Percentiles rank a stretch among this genome's conserved stretches.
These are phyloP conservation scores for Sander vitreus DNA, from an alignment of 2,113 vertebrate species.

Conservation along the genomic window DNA sequence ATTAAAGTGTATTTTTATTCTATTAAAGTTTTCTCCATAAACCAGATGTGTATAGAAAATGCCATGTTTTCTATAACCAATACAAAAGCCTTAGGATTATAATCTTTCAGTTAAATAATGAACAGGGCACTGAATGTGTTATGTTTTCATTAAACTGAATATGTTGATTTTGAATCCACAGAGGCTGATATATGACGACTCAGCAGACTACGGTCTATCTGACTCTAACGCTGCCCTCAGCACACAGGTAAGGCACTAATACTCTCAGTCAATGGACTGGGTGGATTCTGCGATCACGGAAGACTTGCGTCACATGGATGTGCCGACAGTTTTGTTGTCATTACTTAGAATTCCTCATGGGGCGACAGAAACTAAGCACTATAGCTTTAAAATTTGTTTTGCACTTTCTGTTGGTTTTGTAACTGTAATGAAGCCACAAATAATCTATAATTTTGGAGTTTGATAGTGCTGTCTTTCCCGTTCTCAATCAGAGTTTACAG, in stretches of 20 bases:
- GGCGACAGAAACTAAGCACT: too few relatives aligned
- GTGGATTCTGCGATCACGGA: not conserved
- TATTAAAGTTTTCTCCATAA: slow-evolving; percentile 44
- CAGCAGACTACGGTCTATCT: slow-evolving; percentile 85
- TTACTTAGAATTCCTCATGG: too few relatives aligned
- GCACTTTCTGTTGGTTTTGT: not conserved
- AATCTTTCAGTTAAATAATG: slow-evolving; percentile 42
- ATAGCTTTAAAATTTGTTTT: not conserved
- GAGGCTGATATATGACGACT: slow-evolving; percentile 88
- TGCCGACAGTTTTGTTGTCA: too few relatives aligned
- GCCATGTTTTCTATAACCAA: slow-evolving; percentile 11
- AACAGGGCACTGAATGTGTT: slow-evolving; percentile 4
- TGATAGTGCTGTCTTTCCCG: not conserved
- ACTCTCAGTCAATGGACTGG: not conserved
- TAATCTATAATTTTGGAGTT: not conserved
- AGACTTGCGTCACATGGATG: too few relatives aligned
- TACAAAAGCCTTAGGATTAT: slow-evolving; percentile 24
- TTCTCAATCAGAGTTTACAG: slow-evolving; percentile 89
- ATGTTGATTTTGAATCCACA: slow-evolving; percentile 75
- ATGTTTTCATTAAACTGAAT: slow-evolving; percentile 37
- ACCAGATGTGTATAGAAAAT: slow-evolving; percentile 4
- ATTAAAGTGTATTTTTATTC: slow-evolving; percentile 28
- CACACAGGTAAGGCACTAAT: slow-evolving; percentile 87
- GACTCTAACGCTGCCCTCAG: slow-evolving; percentile 85
- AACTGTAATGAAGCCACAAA: not conserved